Evolutionary conservation across 2,888 invertebrate genomes (phyloP), one percentile per base, ranked within the genome.

Genomic region (Asteroscopus sphinx): DNA sequence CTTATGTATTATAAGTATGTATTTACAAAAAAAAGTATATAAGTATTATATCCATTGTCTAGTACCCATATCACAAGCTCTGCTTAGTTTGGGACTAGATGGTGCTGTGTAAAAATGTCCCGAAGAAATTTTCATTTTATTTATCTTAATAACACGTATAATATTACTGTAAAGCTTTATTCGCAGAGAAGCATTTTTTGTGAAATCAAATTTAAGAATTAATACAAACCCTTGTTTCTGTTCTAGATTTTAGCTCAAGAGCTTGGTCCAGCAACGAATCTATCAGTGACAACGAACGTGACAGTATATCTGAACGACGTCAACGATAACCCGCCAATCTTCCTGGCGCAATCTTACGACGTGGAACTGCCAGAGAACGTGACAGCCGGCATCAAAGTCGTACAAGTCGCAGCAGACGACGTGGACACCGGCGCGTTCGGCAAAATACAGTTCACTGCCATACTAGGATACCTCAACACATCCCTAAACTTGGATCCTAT

Each of bases 301-400:
- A 96, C 96, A 1, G 97, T 98, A 9, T 96, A 97, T 78, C 90
- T 99, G 21, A 96, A 96, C 66, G 98, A 99, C 82, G 95, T 97
- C 7, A 99, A 99, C 81, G 99, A 99, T 85, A 98, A 98, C 87
- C 95, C 96, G 25, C 99, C 99, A 1, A 92, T 96, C 59, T 99
- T 99, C 82, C 92, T 96, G 11, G 95, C 96, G 72, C 90, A 96
- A 33, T 94, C 95, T 0, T 99, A 98, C 85, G 95, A 95, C 26
- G 97, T 96, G 0, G 96, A 96, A 48, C 89, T 99, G 17, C 96
- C 96, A 0, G 99, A 99, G 89, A 97, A 98, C 83, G 96, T 97
- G 35, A 96, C 96, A 16, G 96, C 96, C 12, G 97, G 97, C 15
- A 96, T 96, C 0, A 95, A 95, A 77, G 96, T 98, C 1, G 92